Evolutionary conservation across 2,113 vertebrate species (phyloP), one percentile per base, ranked within the genome.

Genomic region (Lichenostomus cassidix): DNA sequence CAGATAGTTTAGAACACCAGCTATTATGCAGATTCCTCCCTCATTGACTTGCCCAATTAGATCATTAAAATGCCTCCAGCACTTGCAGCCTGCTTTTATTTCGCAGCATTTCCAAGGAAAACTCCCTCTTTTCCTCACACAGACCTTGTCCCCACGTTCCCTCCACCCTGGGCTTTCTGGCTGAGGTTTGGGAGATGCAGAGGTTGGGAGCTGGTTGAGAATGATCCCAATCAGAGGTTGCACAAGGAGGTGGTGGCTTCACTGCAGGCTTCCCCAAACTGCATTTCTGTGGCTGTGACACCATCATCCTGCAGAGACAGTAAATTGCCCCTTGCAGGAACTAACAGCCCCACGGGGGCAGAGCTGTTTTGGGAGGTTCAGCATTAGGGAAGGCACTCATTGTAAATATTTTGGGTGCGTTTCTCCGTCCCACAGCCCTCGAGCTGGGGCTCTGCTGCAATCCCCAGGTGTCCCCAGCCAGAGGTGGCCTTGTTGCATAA

Each of bases 41-140:
- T 87, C 44, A 41, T 89, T 96, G 88, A 41, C 83, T 81, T 27
- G 56, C 63, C 47, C 89, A 93, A 93, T 96, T 86, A 77, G 33
- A 53, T 42, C 70, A 47, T 68, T 89, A 10, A 82, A 84, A 58
- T 2, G 18, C 53, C 41, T 62, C 44, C 11, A 55, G 76, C 19
- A 1, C 22, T 27, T 28, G 55, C 5, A 35, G 39, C 73, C 60
- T 37, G 33, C 27, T 56, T 65, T 64, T 10, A 7, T 63, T 90
- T 70, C 39, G 31, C 19, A 42, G 50, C 17, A 29, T 74, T 93
- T 70, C 65, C 3, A 33, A 70, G 75, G 39, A 69, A 80, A 88
- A 58, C 8, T 77, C 17, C 9, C 3, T 33, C 17, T 60, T 92
- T 49, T 76, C 35, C 46, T 77, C 2, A 16, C 37, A 16, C 41